These are phyloP conservation scores for Bombyx mori DNA, from an alignment of 1,140 invertebrate species.

Conservation along the genomic window ASM3026992v2 NC_085121.1:9016001-9016500, in stretches of 20 bases:
- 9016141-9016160: conserved; percentile 21
- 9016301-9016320: neutral
- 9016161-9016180: conserved; percentile 29
- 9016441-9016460: conserved; percentile 1
- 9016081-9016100: conserved; percentile 21
- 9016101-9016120: conserved; percentile 11
- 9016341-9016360: too few species aligned
- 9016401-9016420: neutral
- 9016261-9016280: too few species aligned
- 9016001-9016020: too few species aligned
- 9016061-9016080: conserved; percentile 39
- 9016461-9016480: conserved; percentile 29
- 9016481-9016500: conserved; percentile 44
- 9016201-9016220: too few species aligned
- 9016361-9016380: neutral
- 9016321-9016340: neutral
- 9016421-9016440: neutral
- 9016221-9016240: conserved; percentile 18
- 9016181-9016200: conserved; percentile 38
- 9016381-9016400: neutral
- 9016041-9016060: too few species aligned
- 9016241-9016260: too few species aligned
- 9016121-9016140: conserved; percentile 40
- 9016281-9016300: neutral
- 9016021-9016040: too few species aligned